Conservation (phyloP, 2,888 invertebrate genomes). For the Nephrotoma guestfalica region DNA sequence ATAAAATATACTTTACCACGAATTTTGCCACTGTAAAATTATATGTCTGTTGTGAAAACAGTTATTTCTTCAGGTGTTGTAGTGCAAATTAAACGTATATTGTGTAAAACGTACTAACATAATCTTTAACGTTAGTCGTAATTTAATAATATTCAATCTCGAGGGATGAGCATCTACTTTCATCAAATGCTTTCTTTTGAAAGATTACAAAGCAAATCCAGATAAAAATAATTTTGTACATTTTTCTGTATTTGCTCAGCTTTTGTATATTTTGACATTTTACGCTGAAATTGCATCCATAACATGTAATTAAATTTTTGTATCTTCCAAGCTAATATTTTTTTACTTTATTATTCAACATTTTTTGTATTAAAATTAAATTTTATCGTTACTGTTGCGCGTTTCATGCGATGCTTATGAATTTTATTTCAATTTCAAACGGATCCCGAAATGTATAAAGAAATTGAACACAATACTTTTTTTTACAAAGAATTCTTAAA, state of each 20-base stretch:
- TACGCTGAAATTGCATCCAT: background rate
- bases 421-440: background rate
- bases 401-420: background rate
- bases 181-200: background rate
- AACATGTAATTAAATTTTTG: background rate
- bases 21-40: too few relatives aligned
- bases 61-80: too few relatives aligned
- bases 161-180: background rate
- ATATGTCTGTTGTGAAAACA: too few relatives aligned
- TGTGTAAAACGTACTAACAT: too few relatives aligned
- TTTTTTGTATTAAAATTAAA: background rate
- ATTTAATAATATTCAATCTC: background rate
- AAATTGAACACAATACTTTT: background rate
- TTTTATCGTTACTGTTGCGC: background rate
- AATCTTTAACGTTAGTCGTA: too few relatives aligned
- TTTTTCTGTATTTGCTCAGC: background rate
- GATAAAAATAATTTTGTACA: background rate
- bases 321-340: background rate
- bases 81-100: too few relatives aligned
- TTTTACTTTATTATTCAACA: background rate
- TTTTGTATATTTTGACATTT: background rate
- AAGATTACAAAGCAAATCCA: background rate
- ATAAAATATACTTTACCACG: too few relatives aligned
- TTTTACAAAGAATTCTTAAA: background rate
- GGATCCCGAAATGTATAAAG: background rate